Evolutionary conservation across 2,113 vertebrate species (phyloP), one percentile per base, ranked within the genome.

Genomic region (cattle (Bos taurus)): DNA sequence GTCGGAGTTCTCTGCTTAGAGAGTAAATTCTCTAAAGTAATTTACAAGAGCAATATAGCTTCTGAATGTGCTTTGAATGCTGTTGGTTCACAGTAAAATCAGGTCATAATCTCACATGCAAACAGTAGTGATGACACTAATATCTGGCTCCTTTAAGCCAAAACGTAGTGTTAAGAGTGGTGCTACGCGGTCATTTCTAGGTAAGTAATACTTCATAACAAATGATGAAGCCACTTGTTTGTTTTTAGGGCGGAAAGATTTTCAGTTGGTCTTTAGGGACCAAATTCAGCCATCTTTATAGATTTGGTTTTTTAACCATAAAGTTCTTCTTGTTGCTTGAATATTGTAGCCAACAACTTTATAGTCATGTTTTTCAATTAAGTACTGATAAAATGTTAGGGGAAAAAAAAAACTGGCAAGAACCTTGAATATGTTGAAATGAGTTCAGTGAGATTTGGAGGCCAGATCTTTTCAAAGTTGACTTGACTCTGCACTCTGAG

Each of bases 11-110:
- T 92, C 54, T 71, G 46, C 67, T 88, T 48, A 89, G 77, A 91
- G 78, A 84, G 46, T 91, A 94, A 84, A 36, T 94, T 92, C 60
- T 92, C 54, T 92, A 48, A 94, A 86, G 93, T 88, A 89, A 97
- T 74, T 86, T 96, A 62, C 26, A 94, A 89, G 90, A 92, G 91
- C 57, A 40, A 57, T 91, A 90, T 46, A 71, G 54, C 52, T 83
- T 92, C 36, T 71, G 19, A 80, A 3, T 78, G 28, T 90, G 57
- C 91, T 92, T 95, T 80, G 62, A 78, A 81, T 43, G 78, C 62
- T 94, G 1, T 48, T 90, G 88, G 71, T 88, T 88, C 71, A 64
- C 60, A 84, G 26, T 84, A 91, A 92, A 97, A 95, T 88, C 56
- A 89, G 50, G 94, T 83, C 36, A 48, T 96, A 50, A 93, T 91